A percentile compares a stretch with the other conserved stretches of the same genome.
These are phyloP conservation scores for Hycleus cichorii DNA, from an alignment of 1,140 invertebrate genomes.

Conservation along the genomic window DNA sequence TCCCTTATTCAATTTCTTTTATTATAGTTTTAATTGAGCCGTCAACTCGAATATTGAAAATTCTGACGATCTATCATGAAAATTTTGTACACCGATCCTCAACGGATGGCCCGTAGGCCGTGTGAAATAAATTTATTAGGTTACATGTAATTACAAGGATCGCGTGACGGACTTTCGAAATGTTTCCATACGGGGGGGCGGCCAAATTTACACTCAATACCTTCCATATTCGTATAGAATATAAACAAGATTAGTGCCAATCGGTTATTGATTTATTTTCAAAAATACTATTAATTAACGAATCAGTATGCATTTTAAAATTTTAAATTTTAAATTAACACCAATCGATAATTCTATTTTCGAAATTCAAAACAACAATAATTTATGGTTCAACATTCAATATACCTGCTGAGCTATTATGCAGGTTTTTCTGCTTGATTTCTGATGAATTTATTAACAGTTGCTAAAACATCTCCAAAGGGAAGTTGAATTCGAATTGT, in stretches of 20 bases:
- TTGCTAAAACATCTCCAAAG: too few relatives aligned
- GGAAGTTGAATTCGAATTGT: too few relatives aligned
- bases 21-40: not conserved
- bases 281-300: constrained; percentile 8
- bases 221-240: not conserved
- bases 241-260: not conserved
- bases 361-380: too few relatives aligned
- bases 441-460: too few relatives aligned
- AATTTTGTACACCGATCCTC: not conserved
- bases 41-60: constrained; percentile 17
- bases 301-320: too few relatives aligned
- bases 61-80: constrained; percentile 25
- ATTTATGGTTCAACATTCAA: too few relatives aligned
- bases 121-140: constrained; percentile 29
- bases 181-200: constrained; percentile 7
- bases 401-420: too few relatives aligned
- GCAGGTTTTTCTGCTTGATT: too few relatives aligned
- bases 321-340: too few relatives aligned
- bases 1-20: too few relatives aligned
- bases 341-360: too few relatives aligned
- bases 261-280: constrained; percentile 5
- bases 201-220: constrained; percentile 7
- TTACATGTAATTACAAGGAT: constrained; percentile 25
- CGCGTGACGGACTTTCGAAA: constrained; percentile 22
- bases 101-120: constrained; percentile 21